Evolutionary conservation across 2,888 invertebrate species (phyloP).

Genomic region (Cerastoderma edule): DNA sequence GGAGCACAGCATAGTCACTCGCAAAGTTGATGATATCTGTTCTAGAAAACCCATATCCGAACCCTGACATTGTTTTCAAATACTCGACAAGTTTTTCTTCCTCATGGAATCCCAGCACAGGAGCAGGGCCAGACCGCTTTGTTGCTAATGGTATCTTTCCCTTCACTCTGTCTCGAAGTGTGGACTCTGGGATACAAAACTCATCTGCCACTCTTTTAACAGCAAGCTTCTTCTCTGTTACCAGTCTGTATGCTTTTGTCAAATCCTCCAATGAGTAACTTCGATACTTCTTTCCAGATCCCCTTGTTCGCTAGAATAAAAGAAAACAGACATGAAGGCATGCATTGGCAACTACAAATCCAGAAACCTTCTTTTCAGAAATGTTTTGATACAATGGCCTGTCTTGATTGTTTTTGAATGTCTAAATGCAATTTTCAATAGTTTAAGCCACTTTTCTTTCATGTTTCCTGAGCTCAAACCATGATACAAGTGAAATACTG

Average conservation of each 20-base stretch:
- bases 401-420: too few relatives aligned
- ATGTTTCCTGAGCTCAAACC: too few relatives aligned
- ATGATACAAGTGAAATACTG: too few relatives aligned
- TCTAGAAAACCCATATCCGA: constrained; percentile 56
- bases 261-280: constrained; percentile 53
- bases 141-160: constrained; percentile 47
- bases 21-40: constrained; percentile 57
- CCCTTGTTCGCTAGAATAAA: constrained; percentile 32
- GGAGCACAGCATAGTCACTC: constrained; percentile 56
- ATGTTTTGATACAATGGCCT: too few relatives aligned
- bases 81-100: constrained; percentile 60
- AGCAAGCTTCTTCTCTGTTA: constrained; percentile 48
- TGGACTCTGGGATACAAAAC: constrained; percentile 58
- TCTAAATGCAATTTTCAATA: too few relatives aligned
- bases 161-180: constrained; percentile 56
- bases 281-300: constrained; percentile 52
- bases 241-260: constrained; percentile 44
- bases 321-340: too few relatives aligned
- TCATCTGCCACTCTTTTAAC: constrained; percentile 57
- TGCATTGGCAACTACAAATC: too few relatives aligned
- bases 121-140: constrained; percentile 55
- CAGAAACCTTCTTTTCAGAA: too few relatives aligned
- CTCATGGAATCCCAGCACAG: constrained; percentile 52
- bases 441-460: too few relatives aligned
- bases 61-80: constrained; percentile 43